Conservation (phyloP, 2,113 vertebrate genomes). For the Tychaedon coryphoeus region DNA sequence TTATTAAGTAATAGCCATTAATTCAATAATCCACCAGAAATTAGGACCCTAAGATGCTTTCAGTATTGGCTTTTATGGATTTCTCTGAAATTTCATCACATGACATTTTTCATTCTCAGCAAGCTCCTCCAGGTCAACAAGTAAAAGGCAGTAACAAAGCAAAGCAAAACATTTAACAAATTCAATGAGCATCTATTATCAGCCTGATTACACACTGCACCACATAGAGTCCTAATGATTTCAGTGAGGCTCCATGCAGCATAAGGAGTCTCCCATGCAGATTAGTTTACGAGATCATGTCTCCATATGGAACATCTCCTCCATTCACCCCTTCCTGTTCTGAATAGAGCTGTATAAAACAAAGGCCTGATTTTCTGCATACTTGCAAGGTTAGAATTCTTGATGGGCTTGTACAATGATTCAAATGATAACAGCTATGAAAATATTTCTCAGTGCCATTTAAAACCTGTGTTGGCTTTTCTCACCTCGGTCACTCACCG, state of each 20-base stretch:
- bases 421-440: background rate
- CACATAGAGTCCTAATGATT: slow-evolving; percentile 43
- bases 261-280: slow-evolving; percentile 48
- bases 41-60: background rate
- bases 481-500: background rate
- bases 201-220: slow-evolving; percentile 50
- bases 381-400: background rate
- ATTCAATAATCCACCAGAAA: background rate
- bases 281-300: slow-evolving; percentile 42
- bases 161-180: slow-evolving; percentile 51
- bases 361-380: background rate
- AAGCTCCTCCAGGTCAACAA: slow-evolving; percentile 20
- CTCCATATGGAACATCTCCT: slow-evolving; percentile 40
- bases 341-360: background rate
- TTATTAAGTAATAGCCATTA: background rate
- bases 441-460: background rate
- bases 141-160: slow-evolving; percentile 35
- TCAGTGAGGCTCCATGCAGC: slow-evolving; percentile 14
- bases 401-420: background rate
- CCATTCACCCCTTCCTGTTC: slow-evolving; percentile 9
- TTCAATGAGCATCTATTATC: slow-evolving; percentile 55
- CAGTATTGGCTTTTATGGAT: background rate
- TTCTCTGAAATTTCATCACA: background rate
- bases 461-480: background rate
- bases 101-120: background rate